Conservation (phyloP, 2,113 vertebrate genomes). For the Columbina picui region DNA sequence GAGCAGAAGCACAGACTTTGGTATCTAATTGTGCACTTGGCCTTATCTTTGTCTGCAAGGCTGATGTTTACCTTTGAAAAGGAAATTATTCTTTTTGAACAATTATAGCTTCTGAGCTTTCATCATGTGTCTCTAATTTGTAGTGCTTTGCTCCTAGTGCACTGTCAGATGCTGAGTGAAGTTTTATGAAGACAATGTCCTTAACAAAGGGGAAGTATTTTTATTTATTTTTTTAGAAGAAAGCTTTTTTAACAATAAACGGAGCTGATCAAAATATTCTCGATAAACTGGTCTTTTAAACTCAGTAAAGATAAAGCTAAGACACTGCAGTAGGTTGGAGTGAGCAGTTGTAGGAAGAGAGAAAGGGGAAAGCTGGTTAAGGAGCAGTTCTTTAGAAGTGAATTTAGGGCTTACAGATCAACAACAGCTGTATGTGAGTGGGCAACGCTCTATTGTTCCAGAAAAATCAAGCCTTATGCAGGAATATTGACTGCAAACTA, state of each 20-base stretch:
- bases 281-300: not conserved
- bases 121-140: conserved; percentile 33
- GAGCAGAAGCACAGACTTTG: not conserved
- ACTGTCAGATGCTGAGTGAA: not conserved
- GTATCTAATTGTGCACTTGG: conserved; percentile 3
- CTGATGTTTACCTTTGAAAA: conserved; percentile 55
- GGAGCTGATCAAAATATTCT: not conserved
- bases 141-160: not conserved
- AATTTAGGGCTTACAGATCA: not conserved
- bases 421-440: fast-evolving
- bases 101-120: conserved; percentile 39
- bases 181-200: not conserved
- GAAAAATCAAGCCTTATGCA: not conserved
- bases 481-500: not conserved
- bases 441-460: not conserved
- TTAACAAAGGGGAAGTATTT: not conserved
- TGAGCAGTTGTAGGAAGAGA: not conserved
- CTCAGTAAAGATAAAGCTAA: not conserved
- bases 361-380: not conserved
- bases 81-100: conserved; percentile 67
- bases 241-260: not conserved
- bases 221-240: not conserved
- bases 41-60: conserved; percentile 21
- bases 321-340: not conserved
- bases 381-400: not conserved